Conservation (phyloP, 2,888 invertebrate genomes). For the Machimus atricapillus region DNA sequence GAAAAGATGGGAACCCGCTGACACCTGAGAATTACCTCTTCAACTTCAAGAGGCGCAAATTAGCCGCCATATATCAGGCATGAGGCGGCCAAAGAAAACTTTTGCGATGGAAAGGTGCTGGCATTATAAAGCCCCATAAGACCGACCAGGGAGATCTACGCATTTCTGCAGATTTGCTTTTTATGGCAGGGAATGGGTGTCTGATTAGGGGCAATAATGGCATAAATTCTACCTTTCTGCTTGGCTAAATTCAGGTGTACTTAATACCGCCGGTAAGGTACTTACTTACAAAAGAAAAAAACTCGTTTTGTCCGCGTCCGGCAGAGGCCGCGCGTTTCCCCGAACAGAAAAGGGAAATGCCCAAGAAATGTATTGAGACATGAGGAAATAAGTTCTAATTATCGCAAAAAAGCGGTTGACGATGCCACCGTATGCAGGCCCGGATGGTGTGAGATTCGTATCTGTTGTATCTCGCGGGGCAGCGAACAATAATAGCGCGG, state of each 20-base stretch:
- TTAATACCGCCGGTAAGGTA: neutral
- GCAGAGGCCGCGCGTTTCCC: neutral
- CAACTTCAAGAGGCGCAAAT: neutral
- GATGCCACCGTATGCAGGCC: neutral
- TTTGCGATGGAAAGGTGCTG: neutral
- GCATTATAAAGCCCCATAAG: neutral
- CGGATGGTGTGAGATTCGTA: neutral
- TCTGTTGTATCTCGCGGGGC: neutral
- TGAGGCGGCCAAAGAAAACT: neutral
- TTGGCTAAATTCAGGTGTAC: neutral
- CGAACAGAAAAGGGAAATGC: neutral
- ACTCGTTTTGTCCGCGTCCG: neutral
- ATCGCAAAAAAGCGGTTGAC: conserved; percentile 12
- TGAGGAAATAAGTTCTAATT: conserved; percentile 24
- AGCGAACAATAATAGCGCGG: conserved; percentile 7
- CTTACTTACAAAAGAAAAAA: neutral
- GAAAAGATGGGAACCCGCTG: neutral
- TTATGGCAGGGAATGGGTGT: neutral
- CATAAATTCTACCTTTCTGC: conserved; percentile 19
- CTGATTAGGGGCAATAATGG: conserved; percentile 33
- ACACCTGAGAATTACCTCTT: neutral
- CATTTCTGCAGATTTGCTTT: neutral
- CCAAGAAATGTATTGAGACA: conserved; percentile 7
- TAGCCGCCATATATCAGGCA: neutral
- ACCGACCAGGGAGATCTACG: neutral